Evolutionary conservation across 2,797 vertebrate species (phyloP), one percentile per base, ranked within the genome.

Genomic region (Graptemys geographica): DNA sequence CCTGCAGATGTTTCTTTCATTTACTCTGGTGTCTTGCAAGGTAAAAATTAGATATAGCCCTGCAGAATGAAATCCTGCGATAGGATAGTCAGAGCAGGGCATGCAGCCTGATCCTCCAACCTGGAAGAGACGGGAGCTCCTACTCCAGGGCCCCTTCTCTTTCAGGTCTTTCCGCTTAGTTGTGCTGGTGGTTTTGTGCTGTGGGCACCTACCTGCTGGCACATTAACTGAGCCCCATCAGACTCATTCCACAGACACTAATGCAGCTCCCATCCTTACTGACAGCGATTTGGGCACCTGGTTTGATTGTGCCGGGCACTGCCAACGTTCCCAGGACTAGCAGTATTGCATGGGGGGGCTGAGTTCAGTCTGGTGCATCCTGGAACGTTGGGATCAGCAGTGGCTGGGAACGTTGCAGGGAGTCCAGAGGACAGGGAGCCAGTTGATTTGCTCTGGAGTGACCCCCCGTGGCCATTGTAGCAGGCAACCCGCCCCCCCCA

Each of bases 11-110:
- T 99, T 52, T 99, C 98, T 56, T 98, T 99, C 93, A 89, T 99
- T 76, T 99, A 98, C 84, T 98, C 98, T 47, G 98, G 99, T 91
- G 94, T 81, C 53, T 90, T 99, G 10, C 96, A 98, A 96, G 98
- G 99, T 96, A 98, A 96, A n/a, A 53, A 74, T 52, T n/a, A 79
- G 69, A n/a, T 55, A 8, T 28, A 72, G 33, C 95, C 44, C 59
- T 81, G 47, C 21, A 47, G 69, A 74, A 81, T 52, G 4, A 85
- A 81, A 47, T 59, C 53, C 52, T 85, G 52, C 5, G 4, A 19
- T 3, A 4, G 27, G 44, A n/a, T 31, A 21, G 83, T 19, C 76
- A 33, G 25, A 80, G 51, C 59, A 12, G 55, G 33, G 28, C 31
- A 11, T 31, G 33, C 62, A 86, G 33, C 41, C 31, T 13, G 27